Evolutionary conservation across 2,797 vertebrate genomes (phyloP), one percentile per base, ranked within the genome.

Genomic region (Hafferia zeledoni): DNA sequence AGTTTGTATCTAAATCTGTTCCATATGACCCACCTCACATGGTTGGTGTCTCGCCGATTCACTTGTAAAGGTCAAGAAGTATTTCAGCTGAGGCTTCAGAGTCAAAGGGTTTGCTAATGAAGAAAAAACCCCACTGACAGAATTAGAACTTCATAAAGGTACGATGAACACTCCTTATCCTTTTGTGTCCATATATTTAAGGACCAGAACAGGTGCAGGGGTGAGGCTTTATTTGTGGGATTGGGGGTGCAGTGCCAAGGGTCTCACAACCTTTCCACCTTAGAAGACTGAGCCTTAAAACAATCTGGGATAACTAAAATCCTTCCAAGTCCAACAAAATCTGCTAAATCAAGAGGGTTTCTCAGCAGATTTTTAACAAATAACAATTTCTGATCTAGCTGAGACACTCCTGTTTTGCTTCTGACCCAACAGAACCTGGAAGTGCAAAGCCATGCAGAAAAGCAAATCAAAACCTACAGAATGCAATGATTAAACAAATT

Each of bases 11-110:
- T 98, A 99, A 99, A 99, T 98, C 99, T 98, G 98, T 98, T 98
- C 98, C 99, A 98, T 99, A 99, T 99, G 99, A 99, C 98, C 98
- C 97, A 97, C 97, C 98, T 99, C 98, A 99, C 98, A 98, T 98
- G 98, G 98, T 93, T 95, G 53, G 91, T 98, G 98, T 98, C 97
- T 98, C 97, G 97, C 97, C 86, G 50, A 68, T 93, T 95, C 59
- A 30, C 93, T 96, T 22, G 52, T 19, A 93, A 91, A 97, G 96
- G 97, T 97, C 97, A 96, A 85, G 63, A 57, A 91, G 96, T 64
- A 89, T 88, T 94, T 84, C 82, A 69, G 78, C 87, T 35, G 87
- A 89, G 65, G 89, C 79, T 94, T 96, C 92, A 22, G 31, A 90
- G 71, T 70, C 94, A 88, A 91, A 71, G 92, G 93, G 95, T 65